These are phyloP conservation scores for Sweltsa coloradensis DNA, from an alignment of 1,140 invertebrate genomes.

Conservation along the genomic window DNA sequence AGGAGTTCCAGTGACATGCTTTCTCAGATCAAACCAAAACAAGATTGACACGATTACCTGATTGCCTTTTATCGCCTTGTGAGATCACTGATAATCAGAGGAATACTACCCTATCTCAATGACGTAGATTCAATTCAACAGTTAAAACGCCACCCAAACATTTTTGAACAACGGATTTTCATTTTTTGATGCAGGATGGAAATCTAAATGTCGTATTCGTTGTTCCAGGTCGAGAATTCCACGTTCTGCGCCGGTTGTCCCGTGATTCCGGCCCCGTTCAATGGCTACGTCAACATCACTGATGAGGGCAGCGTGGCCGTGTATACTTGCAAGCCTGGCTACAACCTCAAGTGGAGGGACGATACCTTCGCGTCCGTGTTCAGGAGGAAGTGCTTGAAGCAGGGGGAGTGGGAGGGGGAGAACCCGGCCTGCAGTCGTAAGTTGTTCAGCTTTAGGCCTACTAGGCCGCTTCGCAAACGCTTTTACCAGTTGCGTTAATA, in stretches of 20 bases:
- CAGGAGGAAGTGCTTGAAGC: constrained; percentile 33
- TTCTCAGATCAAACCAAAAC: no score
- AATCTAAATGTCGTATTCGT: constrained; percentile 5
- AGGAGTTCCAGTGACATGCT: no score
- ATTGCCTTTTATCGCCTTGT: no score
- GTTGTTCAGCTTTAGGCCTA: no score
- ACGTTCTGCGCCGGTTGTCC: constrained; percentile 39
- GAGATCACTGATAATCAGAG: no score
- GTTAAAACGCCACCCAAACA: no score
- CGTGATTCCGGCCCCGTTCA: constrained; percentile 27
- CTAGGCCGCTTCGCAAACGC: no score
- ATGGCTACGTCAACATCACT: constrained; percentile 29
- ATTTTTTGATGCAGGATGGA: constrained; percentile 11
- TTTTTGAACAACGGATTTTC: constrained; percentile 1
- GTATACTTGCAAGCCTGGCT: constrained; percentile 29
- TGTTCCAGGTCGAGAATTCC: constrained; percentile 28
- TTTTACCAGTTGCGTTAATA: no score
- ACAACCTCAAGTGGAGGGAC: constrained; percentile 26
- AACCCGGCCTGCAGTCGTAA: constrained; percentile 37
- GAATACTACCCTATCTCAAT: no score
- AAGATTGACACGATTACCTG: no score
- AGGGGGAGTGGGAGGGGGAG: constrained; percentile 37
- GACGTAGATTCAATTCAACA: no score
- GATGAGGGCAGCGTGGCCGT: constrained; percentile 22
- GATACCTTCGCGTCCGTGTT: constrained; percentile 25